Percentiles rank a stretch among this genome's conserved stretches.
Conservation (phyloP, 2,888 invertebrate genomes). For the Epistrophella euchroma region DNA sequence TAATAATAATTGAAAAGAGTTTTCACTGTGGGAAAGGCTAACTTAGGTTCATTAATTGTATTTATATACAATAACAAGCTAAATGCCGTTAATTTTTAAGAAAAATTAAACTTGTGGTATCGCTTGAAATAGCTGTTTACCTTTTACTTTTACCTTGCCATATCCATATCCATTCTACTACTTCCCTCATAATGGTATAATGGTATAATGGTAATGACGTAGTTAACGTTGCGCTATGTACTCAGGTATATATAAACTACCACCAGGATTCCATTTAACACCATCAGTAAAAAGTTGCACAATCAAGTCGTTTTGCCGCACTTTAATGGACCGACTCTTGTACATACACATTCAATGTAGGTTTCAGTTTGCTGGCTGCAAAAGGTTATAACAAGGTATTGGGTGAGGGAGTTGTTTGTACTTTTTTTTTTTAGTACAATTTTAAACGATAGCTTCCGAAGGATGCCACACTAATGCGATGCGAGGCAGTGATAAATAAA, state of each 20-base stretch:
- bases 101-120: conserved; percentile 30
- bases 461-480: conserved; percentile 51
- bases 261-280: conserved; percentile 49
- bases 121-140: neutral
- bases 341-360: conserved; percentile 17
- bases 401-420: neutral
- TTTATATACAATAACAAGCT: neutral
- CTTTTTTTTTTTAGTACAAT: conserved; percentile 30
- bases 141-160: neutral
- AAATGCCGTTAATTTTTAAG: conserved; percentile 5
- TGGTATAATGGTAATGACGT: conserved; percentile 22
- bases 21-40: neutral
- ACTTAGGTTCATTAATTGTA: conserved; percentile 13
- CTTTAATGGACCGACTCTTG: conserved; percentile 34
- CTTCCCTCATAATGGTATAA: conserved; percentile 5
- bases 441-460: conserved; percentile 54
- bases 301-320: conserved; percentile 36
- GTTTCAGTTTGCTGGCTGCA: neutral
- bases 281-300: conserved; percentile 47
- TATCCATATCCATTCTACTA: no score
- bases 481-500: conserved; percentile 59
- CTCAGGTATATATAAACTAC: no score
- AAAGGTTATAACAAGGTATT: conserved; percentile 14
- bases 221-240: conserved; percentile 9
- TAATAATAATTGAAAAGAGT: neutral